A percentile compares a stretch with the other conserved stretches of the same genome.
These are phyloP conservation scores for Poeciliopsis retropinna DNA, from an alignment of 2,113 vertebrate genomes.

Conservation along the genomic window DNA sequence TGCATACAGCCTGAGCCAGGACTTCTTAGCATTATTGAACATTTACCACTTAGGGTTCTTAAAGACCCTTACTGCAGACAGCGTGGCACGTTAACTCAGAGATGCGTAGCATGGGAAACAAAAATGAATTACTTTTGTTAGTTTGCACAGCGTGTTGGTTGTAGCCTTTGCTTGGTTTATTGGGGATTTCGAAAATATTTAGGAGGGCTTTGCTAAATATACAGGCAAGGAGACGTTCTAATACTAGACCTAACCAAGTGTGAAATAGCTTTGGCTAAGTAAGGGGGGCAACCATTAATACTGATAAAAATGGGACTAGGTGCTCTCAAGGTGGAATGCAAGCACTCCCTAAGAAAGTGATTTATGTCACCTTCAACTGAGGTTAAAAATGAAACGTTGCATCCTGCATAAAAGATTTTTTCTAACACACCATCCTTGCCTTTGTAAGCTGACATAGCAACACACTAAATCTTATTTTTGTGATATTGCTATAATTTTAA, in stretches of 20 bases:
- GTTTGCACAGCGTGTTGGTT: constrained; percentile 64
- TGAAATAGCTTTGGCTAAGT: constrained; percentile 86
- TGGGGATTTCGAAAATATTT: constrained; percentile 79
- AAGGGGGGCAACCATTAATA: constrained; percentile 84
- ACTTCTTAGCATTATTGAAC: constrained; percentile 62
- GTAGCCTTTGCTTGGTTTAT: constrained; percentile 69
- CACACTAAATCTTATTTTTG: constrained; percentile 10
- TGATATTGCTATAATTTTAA: background rate
- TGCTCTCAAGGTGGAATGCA: constrained; percentile 83
- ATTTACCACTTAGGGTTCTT: constrained; percentile 68
- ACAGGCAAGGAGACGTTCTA: constrained; percentile 80
- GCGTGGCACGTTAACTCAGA: constrained; percentile 28
- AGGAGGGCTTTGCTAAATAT: constrained; percentile 76
- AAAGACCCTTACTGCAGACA: constrained; percentile 33
- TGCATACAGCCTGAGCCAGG: constrained; percentile 15
- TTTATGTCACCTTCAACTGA: constrained; percentile 82
- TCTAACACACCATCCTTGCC: constrained; percentile 1
- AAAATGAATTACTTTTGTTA: constrained; percentile 67
- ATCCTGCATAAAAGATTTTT: constrained; percentile 40
- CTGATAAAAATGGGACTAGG: constrained; percentile 81
- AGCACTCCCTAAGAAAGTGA: constrained; percentile 79
- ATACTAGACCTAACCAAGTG: constrained; percentile 82
- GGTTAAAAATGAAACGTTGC: constrained; percentile 58
- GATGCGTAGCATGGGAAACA: constrained; percentile 31
- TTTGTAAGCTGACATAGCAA: constrained; percentile 12